Evolutionary conservation across 2,797 vertebrate genomes (phyloP).

Genomic region (Notolepis coatsorum): DNA sequence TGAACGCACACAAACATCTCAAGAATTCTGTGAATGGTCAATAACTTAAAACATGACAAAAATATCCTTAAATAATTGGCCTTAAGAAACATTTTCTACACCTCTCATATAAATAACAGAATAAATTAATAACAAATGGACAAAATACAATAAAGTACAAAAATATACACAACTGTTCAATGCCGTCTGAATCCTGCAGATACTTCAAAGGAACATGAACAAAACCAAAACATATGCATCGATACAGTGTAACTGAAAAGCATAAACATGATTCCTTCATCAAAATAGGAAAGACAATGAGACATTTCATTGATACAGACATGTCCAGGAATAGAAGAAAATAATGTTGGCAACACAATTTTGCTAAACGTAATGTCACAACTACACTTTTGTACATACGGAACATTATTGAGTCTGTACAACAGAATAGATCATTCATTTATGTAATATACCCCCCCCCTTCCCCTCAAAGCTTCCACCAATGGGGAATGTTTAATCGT

Average conservation of each 20-base stretch:
- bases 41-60: conserved; percentile 77
- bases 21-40: conserved; percentile 55
- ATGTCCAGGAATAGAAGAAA: conserved; percentile 42
- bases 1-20: conserved; percentile 72
- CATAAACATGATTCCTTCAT: conserved; percentile 15
- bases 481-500: conserved; percentile 34
- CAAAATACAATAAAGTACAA: conserved; percentile 77
- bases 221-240: conserved; percentile 34
- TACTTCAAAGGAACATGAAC: conserved; percentile 65
- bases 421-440: conserved; percentile 82
- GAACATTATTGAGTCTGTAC: conserved; percentile 79
- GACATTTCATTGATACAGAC: conserved; percentile 39
- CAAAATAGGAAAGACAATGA: conserved; percentile 54
- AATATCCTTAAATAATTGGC: conserved; percentile 77
- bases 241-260: conserved; percentile 41
- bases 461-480: conserved; percentile 20
- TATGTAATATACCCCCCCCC: conserved; percentile 38
- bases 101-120: conserved; percentile 86
- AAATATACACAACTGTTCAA: conserved; percentile 79
- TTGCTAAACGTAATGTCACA: conserved; percentile 72
- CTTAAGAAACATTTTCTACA: conserved; percentile 81
- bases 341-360: conserved; percentile 81
- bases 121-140: conserved; percentile 72
- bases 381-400: conserved; percentile 73
- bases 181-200: conserved; percentile 80